A percentile compares a stretch with the other conserved stretches of the same genome.
These are phyloP conservation scores for Erannis defoliaria DNA, from an alignment of 2,888 invertebrate genomes.

Conservation along the genomic window DNA sequence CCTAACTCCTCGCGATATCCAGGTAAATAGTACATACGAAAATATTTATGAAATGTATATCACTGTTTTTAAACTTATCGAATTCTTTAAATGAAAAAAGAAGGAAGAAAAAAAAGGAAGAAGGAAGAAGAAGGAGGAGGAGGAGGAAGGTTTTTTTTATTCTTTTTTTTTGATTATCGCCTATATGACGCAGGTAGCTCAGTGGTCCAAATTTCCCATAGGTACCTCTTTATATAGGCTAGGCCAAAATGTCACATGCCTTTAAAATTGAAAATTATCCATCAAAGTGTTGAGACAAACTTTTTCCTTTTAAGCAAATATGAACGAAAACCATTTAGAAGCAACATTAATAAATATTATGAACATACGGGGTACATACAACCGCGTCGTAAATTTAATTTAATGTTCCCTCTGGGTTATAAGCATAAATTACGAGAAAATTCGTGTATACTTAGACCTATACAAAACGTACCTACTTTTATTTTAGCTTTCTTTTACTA, in stretches of 20 bases:
- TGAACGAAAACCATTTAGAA: slow-evolving; percentile 7
- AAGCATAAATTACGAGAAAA: slow-evolving; percentile 52
- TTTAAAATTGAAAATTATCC: neutral
- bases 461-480: neutral
- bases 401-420: slow-evolving; percentile 51
- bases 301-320: neutral
- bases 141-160: too few species aligned
- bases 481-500: slow-evolving; percentile 43
- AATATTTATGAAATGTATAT: too few species aligned
- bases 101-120: too few species aligned
- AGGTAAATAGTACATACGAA: too few species aligned
- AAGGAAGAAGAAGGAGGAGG: too few species aligned
- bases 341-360: slow-evolving; percentile 37
- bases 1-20: too few species aligned
- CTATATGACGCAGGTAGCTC: too few species aligned
- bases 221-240: too few species aligned
- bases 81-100: too few species aligned
- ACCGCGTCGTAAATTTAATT: slow-evolving; percentile 55
- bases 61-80: too few species aligned
- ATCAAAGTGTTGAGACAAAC: neutral
- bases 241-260: neutral
- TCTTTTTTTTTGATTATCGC: too few species aligned
- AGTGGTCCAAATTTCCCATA: too few species aligned
- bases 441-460: slow-evolving; percentile 42
- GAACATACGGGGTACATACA: slow-evolving; percentile 21